Conservation (phyloP, 2,113 vertebrate species). For the Egretta garzetta region DNA sequence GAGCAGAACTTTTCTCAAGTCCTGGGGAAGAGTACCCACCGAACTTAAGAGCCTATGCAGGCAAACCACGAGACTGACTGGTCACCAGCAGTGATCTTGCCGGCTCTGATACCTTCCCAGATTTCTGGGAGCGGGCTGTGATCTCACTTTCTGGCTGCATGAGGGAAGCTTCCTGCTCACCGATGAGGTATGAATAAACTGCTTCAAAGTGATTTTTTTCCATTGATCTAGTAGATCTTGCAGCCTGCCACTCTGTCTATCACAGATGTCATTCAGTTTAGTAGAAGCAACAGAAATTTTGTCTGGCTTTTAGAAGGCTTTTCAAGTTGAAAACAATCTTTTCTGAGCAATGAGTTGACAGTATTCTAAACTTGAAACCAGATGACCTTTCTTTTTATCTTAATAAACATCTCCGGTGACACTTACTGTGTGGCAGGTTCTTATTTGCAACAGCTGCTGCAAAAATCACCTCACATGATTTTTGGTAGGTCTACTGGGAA, state of each 20-base stretch:
- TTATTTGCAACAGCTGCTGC: background rate
- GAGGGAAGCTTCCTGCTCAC: background rate
- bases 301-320: background rate
- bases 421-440: background rate
- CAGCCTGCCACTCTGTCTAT: background rate
- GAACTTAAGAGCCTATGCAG: accelerated
- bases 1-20: background rate
- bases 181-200: background rate
- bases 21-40: background rate
- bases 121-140: accelerated
- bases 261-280: background rate
- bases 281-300: background rate
- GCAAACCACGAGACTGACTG: background rate
- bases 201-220: background rate
- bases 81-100: background rate
- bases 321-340: background rate
- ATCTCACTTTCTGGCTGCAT: background rate
- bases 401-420: background rate
- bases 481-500: background rate
- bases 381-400: background rate
- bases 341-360: background rate
- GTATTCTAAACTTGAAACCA: background rate
- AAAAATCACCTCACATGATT: background rate
- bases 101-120: background rate
- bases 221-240: background rate